Evolutionary conservation across 2,888 invertebrate species (phyloP), one percentile per base, ranked within the genome.

Genomic region (Arrhopalites spinosus): DNA sequence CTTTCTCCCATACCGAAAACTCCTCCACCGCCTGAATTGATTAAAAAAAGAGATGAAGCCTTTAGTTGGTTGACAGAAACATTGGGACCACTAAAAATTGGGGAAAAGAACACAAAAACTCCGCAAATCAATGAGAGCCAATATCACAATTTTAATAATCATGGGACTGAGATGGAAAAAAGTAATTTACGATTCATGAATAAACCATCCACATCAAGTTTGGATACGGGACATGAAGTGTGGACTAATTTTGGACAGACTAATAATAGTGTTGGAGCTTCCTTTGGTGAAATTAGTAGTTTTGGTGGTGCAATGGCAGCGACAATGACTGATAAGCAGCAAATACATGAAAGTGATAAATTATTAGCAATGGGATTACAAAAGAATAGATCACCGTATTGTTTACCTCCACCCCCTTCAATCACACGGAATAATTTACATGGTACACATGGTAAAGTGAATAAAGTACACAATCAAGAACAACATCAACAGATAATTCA

Each of bases 1-100:
- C 36, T 50, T 3, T 36, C 59, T 13, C 68, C 66, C 5, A 11
- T 23, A 53, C 8, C 8, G 23, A 53, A 53, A 72, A 66, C 64
- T 23, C 81, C 81, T 15, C 77, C 82, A 2, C 67, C 80, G 30
- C 64, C 79, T 43, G 81, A 82, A 69, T 47, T 81, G 3, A 72
- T 82, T 15, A 81, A 82, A 72, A 84, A 84, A 45, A 76, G 84
- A 17, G 85, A 85, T 47, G 84, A 85, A 79, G 86, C 86, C 25
- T 87, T 87, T 83, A 86, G 86, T 77, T 87, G 87, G 87, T 76
- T 87, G 7, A 85, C 85, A 79, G 85, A 85, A 78, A 85, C 86
- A 1, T 77, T 86, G 77, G 83, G 78, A 71, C 83, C 77, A 70
- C 77, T 84, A 45, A 78, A 79, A n/a, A 80, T 82, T 69, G 81